Conservation (phyloP, 1,140 invertebrate genomes). For the Neodiprion lecontei region DNA sequence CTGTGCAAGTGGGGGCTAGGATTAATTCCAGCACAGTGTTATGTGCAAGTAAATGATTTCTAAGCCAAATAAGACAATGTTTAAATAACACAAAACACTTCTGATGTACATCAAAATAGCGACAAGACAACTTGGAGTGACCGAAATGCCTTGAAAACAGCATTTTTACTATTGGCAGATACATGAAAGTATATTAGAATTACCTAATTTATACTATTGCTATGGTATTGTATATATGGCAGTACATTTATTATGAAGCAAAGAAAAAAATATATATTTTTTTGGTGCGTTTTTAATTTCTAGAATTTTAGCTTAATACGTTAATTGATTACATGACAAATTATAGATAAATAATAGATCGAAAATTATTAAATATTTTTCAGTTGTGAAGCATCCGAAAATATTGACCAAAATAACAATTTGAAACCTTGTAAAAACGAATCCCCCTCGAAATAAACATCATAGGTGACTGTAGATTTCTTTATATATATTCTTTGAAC, state of each 20-base stretch:
- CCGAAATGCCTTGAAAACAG: slow-evolving; percentile 9
- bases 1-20: neutral
- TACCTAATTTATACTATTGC: slow-evolving; percentile 48
- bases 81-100: neutral
- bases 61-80: neutral
- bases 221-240: slow-evolving; percentile 56
- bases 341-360: no score
- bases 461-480: no score
- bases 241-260: slow-evolving; percentile 43
- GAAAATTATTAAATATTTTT: no score
- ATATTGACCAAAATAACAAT: no score
- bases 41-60: neutral
- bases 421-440: no score
- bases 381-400: no score
- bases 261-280: slow-evolving; percentile 42
- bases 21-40: neutral
- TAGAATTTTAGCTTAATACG: slow-evolving; percentile 20
- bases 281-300: slow-evolving; percentile 45
- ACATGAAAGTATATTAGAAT: slow-evolving; percentile 11
- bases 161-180: slow-evolving; percentile 11
- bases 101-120: neutral
- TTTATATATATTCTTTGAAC: no score
- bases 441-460: no score
- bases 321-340: no score
- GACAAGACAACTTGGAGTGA: neutral